Conservation (phyloP, 2,797 vertebrate genomes). For the Melopsittacus undulatus region DNA sequence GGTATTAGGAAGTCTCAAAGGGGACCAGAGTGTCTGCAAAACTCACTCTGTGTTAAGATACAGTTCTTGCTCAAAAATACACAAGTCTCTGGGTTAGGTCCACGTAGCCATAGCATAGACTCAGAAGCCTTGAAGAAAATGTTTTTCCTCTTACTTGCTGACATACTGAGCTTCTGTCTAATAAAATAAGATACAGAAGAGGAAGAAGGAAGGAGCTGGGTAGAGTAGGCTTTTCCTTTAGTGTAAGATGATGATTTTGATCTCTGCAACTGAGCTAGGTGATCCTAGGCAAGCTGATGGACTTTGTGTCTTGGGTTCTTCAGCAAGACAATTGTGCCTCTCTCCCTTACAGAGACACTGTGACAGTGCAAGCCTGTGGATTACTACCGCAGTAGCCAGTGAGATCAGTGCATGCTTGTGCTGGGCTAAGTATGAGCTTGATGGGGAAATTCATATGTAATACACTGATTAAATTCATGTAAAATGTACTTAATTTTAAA, state of each 20-base stretch:
- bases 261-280: background rate
- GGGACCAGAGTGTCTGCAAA: conserved; percentile 16
- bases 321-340: background rate
- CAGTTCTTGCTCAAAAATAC: background rate
- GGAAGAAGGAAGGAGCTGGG: background rate
- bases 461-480: background rate
- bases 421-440: background rate
- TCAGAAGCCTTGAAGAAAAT: background rate
- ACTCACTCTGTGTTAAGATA: background rate
- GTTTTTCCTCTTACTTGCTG: background rate
- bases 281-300: background rate
- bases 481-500: background rate
- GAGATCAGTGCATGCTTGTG: background rate
- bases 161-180: background rate
- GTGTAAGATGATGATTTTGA: background rate
- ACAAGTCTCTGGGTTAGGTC: background rate
- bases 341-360: background rate
- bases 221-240: background rate
- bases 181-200: background rate
- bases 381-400: background rate
- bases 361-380: background rate
- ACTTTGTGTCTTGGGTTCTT: background rate
- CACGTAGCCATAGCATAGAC: background rate
- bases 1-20: background rate
- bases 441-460: background rate